Evolutionary conservation across 2,888 invertebrate species (phyloP), one percentile per base, ranked within the genome.

Genomic region (Drosophila differens): DNA sequence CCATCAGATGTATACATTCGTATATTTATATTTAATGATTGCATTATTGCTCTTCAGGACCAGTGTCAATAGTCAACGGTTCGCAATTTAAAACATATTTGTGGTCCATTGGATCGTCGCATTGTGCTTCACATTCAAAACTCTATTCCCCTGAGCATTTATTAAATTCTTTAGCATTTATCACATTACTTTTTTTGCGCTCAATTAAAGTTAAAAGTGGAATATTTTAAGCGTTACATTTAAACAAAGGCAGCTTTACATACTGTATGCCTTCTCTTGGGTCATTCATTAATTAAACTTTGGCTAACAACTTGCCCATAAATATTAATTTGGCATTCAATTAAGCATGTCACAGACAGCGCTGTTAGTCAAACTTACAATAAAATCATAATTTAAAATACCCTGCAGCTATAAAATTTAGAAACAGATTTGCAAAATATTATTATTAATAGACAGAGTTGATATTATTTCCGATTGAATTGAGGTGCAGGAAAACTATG

Each of bases 241-340:
- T 33, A 44, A 59, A 44, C 65, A 51, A 60, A 49, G 58, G 14
- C 30, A 49, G 37, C 60, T 61, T 52, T 32, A n/a, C 28, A 39
- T 19, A 44, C 39, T 59, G 58, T n/a, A 5, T 55, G 58, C 58
- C 57, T 1, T 58, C 52, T 58, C 35, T 54, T 62, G 59, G 53
- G 54, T 35, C 74, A 39, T 80, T 84, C 74, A 84, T 82, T 84
- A 84, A 85, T 85, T 87, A 74, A 76, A 61, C 67, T 54, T 72
- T 55, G 53, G 49, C 66, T 74, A 76, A 82, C 70, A 76, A 73
- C 61, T 67, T 64, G 70, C 66, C 72, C 75, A 84, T 84, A 85
- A 88, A 88, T 84, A 85, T 88, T 82, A 81, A 84, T 88, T 88
- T 82, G 74, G 72, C 80, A 66, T 77, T 85, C 82, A 87, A 87